Conservation (phyloP, 2,888 invertebrate species). For the Clunio marinus region DNA sequence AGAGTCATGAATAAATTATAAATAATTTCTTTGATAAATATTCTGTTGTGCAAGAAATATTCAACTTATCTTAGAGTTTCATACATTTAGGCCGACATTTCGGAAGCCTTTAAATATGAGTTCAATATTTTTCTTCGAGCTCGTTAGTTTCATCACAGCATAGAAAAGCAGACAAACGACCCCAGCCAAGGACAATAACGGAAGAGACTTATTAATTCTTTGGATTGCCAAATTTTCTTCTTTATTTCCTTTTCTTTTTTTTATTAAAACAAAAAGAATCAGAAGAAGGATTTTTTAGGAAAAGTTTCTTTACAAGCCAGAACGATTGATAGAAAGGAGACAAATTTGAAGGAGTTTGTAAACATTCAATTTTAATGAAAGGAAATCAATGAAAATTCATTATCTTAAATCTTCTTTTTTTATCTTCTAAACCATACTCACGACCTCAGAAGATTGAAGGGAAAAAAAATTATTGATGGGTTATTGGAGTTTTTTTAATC, state of each 20-base stretch:
- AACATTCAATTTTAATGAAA: constrained; percentile 1
- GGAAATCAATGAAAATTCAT: not conserved
- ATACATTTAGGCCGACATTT: too few relatives aligned
- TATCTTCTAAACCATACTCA: not conserved
- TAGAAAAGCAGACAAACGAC: not conserved
- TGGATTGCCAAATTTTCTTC: not conserved
- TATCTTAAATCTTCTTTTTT: not conserved
- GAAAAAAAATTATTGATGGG: constrained; percentile 3
- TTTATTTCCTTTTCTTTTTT: too few relatives aligned
- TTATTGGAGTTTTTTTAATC: not conserved
- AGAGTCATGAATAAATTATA: not conserved
- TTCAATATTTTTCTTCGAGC: not conserved
- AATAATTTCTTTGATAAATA: not conserved
- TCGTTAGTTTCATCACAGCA: not conserved
- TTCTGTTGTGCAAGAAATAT: not conserved
- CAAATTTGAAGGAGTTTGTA: not conserved
- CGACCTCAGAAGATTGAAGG: too few relatives aligned
- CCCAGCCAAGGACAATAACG: not conserved
- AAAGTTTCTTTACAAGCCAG: too few relatives aligned
- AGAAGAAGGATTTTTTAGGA: too few relatives aligned
- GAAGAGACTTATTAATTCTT: not conserved
- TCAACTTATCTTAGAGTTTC: constrained; percentile 3
- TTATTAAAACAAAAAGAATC: too few relatives aligned
- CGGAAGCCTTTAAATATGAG: too few relatives aligned
- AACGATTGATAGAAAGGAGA: not conserved